Base-by-base conservation (phyloP, 2,797 vertebrate species). In the Pipistrellus kuhlii region DNA sequence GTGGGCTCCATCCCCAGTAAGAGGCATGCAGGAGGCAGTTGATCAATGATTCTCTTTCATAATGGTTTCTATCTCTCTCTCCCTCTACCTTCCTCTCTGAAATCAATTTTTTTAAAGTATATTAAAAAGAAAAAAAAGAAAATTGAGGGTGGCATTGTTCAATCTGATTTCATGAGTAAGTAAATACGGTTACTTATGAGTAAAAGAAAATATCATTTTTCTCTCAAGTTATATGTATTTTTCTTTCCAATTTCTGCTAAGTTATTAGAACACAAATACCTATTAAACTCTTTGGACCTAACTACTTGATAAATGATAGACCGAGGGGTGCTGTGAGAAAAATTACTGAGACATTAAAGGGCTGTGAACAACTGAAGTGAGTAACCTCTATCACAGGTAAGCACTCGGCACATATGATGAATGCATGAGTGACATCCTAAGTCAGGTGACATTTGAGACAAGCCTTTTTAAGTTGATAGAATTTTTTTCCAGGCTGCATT, bases 271-370 rank as follows among this genome's bases (percentile, higher is more conserved):
- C 11, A 48, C 41, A 76, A 94, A 76, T 84, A 55, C 17, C 32
- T 88, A 44, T 20, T 84, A 64, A 87, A 62, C 68, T 86, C 15
- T 78, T 73, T 90, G 75, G 30, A 72, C 73, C 66, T 94, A 75
- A 53, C 13, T 53, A 53, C 20, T 82, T 82, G 64, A 55, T 68
- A 57, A 55, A 14, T 90, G 35, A 55, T 72, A 7, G 53, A 4
- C 48, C 23, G 48, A 35, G 4, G 32, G 41, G 1, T 64, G 1
- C 23, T 66, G 41, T 64, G 46, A 86, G 85, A 30, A 77, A 85
- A 18, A 27, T 71, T 20, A n/a, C 23, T n/a, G 30, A 44, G 30
- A 72, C 41, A 69, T 82, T 69, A 71, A 85, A 77, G 41, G 35
- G 14, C 41, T 76, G 4, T 81, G 48, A 94, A 83, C 20, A 77